A percentile compares a stretch with the other conserved stretches of the same genome.
These are phyloP conservation scores for Spongia lamella DNA, from an alignment of 37 sponge, comb jelly and placozoan genomes.

Conservation along the genomic window DNA sequence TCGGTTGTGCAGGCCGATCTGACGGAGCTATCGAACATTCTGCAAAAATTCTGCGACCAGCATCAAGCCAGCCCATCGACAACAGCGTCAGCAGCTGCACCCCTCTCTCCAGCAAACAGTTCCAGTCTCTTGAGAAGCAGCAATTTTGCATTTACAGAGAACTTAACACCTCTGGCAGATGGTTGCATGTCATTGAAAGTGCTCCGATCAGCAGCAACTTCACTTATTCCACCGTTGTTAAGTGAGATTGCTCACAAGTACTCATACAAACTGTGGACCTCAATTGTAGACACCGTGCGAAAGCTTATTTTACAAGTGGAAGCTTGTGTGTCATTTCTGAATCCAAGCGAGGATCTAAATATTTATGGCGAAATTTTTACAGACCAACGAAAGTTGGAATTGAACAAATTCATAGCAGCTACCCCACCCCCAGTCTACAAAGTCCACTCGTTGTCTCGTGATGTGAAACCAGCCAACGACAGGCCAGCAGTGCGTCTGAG, in stretches of 20 bases:
- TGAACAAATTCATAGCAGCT: constrained; percentile 15
- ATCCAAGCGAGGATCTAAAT: constrained; percentile 10
- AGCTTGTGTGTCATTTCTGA: constrained; percentile 58
- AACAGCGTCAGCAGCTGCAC: neutral
- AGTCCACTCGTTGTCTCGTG: neutral
- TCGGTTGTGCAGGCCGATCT: constrained; percentile 29
- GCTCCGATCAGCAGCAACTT: constrained; percentile 41
- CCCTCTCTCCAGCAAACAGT: neutral
- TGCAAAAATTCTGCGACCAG: constrained; percentile 46
- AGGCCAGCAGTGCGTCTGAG: neutral
- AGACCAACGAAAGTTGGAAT: neutral
- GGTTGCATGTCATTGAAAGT: constrained; percentile 26
- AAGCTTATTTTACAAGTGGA: constrained; percentile 76
- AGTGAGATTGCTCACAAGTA: constrained; percentile 24
- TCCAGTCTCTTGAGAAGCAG: constrained; percentile 1
- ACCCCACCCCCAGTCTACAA: constrained; percentile 32
- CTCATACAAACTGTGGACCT: constrained; percentile 32
- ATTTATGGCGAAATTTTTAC: constrained; percentile 50
- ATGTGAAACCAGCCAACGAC: neutral
- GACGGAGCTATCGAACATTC: constrained; percentile 44
- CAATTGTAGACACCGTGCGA: constrained; percentile 39
- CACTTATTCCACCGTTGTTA: constrained; percentile 31
- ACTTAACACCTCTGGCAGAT: neutral
- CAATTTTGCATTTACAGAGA: neutral
- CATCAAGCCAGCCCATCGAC: constrained; percentile 24